Base-by-base conservation (phyloP, 1,140 invertebrate species). In the Thaumetopoea pityocampa region DNA sequence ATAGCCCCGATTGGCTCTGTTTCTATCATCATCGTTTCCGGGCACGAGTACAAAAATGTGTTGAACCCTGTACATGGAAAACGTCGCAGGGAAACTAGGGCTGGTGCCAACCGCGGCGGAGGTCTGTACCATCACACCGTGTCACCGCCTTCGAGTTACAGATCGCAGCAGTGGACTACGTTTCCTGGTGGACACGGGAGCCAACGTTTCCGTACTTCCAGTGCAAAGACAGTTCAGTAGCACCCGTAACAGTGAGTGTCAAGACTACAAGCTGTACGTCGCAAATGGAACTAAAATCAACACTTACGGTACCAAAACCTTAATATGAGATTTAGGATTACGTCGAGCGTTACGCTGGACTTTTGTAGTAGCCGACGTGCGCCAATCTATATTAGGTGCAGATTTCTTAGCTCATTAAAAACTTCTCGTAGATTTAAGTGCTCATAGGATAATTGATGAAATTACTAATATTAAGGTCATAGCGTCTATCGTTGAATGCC, bases 211-310 rank as follows among this genome's bases (percentile, higher is more conserved):
- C 2, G 42, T 50, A 2, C n/a, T 57, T 7, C 48, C 44, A 3
- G 16, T 41, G 28, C 32, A 24, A 19, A 10, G 11, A 9, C n/a
- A n/a, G n/a, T n/a, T n/a, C n/a, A n/a, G n/a, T n/a, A n/a, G n/a
- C n/a, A n/a, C n/a, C n/a, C n/a, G 11, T 3, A 17, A 18, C 8
- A 10, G 3, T 16, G 18, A 19, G 10, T 19, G 23, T 22, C 10
- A 16, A 14, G 20, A 23, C 6, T 54, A 51, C 32, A 51, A 43
- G 16, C 11, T 53, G 8, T 59, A 51, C 19, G 56, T 51, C 5
- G 51, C 55, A n/a, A 54, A 59, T 24, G 44, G 51, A 4, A 49
- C 40, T 4, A 27, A 20, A 15, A 59, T 54, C 6, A 26, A 30
- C 17, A 54, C 44, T 10, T 54, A n/a, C n/a, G n/a, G 56, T 10